Base-by-base conservation (phyloP, 2,797 vertebrate species). In the Sebastes hubbsi region DNA sequence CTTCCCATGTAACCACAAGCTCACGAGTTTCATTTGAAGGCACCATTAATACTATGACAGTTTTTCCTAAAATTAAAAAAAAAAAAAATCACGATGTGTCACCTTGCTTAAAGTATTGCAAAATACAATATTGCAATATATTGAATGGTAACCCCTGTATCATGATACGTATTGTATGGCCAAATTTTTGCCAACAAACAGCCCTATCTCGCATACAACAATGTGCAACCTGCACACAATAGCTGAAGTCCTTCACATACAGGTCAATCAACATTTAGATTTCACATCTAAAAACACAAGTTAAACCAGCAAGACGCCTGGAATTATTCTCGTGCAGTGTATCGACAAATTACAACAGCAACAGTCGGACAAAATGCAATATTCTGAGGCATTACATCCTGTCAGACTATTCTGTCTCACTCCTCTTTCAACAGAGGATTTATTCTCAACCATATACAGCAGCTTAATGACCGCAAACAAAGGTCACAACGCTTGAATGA, bases 401-500 rank as follows among this genome's bases (percentile, higher is more conserved):
- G 7, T 61, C 9, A 49, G 52, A 10, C 22, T 12, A 66, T 5
- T 74, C 64, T 20, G 5, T 79, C 32, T 54, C 29, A n/a, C 10
- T 6, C 32, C 27, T 36, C 12, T 22, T 72, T 75, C 25, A 24
- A 61, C 27, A 25, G 27, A 60, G 6, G 79, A 60, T 70, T 72
- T 54, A 75, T 24, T 55, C n/a, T 63, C 25, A 34, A 49, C n/a
- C 27, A 36, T 54, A 58, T 32, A 49, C 24, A 62, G 10, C 34
- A 24, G 58, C 77, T 72, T 64, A 78, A 86, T 64, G 80, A 76
- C 76, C 10, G 32, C 49, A 87, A 78, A 80, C 72, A 90, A 90
- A 88, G 72, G 85, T 88, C 82, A 82, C 68, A 52, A 9, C 60
- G 77, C 64, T 65, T 87, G 60, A 83, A 12, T 49, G 74, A 66